Evolutionary conservation across 2,113 vertebrate species (phyloP).

Genomic region (Solea solea): DNA sequence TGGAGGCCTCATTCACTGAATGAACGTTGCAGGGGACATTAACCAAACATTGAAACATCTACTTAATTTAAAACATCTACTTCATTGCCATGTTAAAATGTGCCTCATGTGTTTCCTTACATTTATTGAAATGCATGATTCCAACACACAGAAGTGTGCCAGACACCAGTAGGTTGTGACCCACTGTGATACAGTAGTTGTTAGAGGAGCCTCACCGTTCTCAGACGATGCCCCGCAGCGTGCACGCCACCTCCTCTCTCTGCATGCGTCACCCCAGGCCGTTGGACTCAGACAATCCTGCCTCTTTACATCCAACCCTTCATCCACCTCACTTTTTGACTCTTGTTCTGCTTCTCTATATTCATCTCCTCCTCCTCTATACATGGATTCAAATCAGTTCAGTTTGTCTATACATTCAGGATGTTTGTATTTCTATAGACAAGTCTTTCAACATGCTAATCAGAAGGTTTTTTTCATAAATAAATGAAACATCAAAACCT

Average conservation of each 20-base stretch:
- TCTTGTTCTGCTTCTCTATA: conserved; percentile 25
- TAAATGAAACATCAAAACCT: not conserved
- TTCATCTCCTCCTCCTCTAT: conserved; percentile 3
- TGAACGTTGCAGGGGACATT: conserved; percentile 18
- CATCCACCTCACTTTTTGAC: conserved; percentile 47
- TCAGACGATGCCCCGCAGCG: conserved; percentile 60
- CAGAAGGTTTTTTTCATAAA: too few relatives aligned
- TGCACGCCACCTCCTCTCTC: conserved; percentile 54
- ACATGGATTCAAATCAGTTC: conserved; percentile 21
- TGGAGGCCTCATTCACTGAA: conserved; percentile 37
- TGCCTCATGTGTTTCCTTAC: conserved; percentile 23
- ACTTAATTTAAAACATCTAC: conserved; percentile 30
- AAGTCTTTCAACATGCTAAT: not conserved
- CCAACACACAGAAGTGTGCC: conserved; percentile 27
- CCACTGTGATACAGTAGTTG: conserved; percentile 59
- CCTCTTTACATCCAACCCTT: conserved; percentile 43
- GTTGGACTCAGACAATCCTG: conserved; percentile 57
- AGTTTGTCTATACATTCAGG: conserved; percentile 2
- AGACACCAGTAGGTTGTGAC: conserved; percentile 46
- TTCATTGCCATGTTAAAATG: not conserved
- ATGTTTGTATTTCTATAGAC: conserved; percentile 14
- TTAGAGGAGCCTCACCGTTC: conserved; percentile 48
- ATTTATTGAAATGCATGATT: conserved; percentile 26
- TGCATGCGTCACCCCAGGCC: conserved; percentile 60
- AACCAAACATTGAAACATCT: conserved; percentile 14